Base-by-base conservation (phyloP, 2,888 invertebrate species). In the Phytoseiulus persimilis region DNA sequence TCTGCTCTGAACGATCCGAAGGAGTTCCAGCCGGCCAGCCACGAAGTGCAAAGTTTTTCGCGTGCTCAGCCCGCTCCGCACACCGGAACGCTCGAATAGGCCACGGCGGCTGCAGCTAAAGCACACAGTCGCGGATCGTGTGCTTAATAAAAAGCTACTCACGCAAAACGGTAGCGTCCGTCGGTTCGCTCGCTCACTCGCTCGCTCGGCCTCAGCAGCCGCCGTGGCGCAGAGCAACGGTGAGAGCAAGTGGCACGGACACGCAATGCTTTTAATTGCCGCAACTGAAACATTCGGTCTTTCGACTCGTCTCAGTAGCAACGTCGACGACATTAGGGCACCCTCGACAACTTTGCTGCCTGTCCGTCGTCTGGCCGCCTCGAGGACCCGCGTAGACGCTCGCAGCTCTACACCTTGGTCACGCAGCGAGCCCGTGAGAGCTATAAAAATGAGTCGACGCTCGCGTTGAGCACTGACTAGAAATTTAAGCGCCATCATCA, bases 261-360 rank as follows among this genome's bases (percentile, higher is more conserved):
- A 65, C 65, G 65, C 65, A 65, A 65, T 65, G 65, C 65, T 65
- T 65, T 65, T 65, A 65, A 65, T 65, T 65, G 65, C 65, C 65
- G 65, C 65, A 39, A 39, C 39, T 39, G 39, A 39, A 39, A 39
- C 39, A 39, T 39, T 39, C 65, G 65, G 65, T 65, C 65, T 65
- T 65, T 65, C 65, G 65, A 23, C 18, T 65, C 65, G 65, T 65
- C 65, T 65, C 14, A 18, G 28, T 28, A 28, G 23, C 65, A 65
- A 28, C 65, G 65, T 65, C 65, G 65, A 65, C 5, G 65, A 65
- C 65, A 65, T 65, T 65, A 65, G 65, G 65, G 65, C 65, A 65
- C 65, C 65, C 65, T 65, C 65, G 65, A 65, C 65, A 65, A 65
- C 23, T 65, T 65, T 65, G 65, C 65, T 65, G 39, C 39, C 9